A percentile compares a stretch with the other conserved stretches of the same genome.
phyloP scores from a whole-genome alignment of 2,797 vertebrate species.

The Tamandua tetradactyla region DNA sequence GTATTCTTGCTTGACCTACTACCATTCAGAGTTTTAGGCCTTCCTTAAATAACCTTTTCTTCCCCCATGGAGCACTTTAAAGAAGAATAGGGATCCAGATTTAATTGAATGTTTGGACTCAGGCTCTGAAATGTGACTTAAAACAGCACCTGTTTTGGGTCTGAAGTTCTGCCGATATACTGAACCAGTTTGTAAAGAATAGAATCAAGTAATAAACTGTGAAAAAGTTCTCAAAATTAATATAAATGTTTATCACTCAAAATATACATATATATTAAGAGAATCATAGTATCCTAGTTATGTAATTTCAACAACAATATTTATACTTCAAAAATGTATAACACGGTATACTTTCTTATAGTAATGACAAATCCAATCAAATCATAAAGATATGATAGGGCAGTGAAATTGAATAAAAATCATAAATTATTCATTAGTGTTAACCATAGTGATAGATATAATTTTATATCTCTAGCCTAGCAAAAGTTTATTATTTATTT shows the following conservation, averaged over 20 bases:
- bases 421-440: not conserved
- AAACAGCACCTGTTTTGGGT: not conserved
- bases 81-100: too few species aligned
- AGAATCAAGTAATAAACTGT: not conserved
- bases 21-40: not conserved
- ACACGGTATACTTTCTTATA: not conserved
- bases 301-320: too few species aligned
- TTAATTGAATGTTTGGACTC: not conserved
- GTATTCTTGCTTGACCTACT: not conserved
- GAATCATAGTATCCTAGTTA: not conserved
- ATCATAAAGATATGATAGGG: not conserved
- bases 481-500: not conserved
- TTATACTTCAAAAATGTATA: not conserved
- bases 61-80: not conserved
- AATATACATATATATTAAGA: not conserved
- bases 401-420: not conserved
- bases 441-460: not conserved
- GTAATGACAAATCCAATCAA: not conserved
- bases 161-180: not conserved
- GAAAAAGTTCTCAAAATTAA: not conserved
- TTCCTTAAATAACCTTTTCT: not conserved
- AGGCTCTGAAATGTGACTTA: not conserved
- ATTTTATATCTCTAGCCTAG: not conserved
- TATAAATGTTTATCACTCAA: not conserved
- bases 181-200: not conserved